phyloP scores from a whole-genome alignment of 1,140 invertebrate species.

The Dufourea novaeangliae region DNA sequence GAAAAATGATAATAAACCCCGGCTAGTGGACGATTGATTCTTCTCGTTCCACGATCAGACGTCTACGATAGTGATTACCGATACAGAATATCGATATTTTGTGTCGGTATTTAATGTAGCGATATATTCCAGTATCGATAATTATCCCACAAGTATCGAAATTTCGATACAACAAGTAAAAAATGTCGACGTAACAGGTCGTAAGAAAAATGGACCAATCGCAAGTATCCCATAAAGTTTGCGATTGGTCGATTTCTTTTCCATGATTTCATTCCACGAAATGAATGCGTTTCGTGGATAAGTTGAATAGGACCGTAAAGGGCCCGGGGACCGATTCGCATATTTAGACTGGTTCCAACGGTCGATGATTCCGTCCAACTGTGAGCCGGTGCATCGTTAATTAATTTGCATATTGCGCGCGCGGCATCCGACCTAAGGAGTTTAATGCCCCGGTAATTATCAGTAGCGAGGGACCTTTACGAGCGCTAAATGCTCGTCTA shows the following conservation, averaged over 20 bases:
- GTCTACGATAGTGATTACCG: too few species aligned
- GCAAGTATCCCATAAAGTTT: too few species aligned
- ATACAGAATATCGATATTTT: too few species aligned
- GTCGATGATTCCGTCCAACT: slow-evolving; percentile 39
- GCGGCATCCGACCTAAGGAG: slow-evolving; percentile 53
- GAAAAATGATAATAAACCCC: slow-evolving; percentile 25
- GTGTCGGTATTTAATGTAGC: too few species aligned
- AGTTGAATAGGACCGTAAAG: slow-evolving; percentile 4
- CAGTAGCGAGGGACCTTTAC: slow-evolving; percentile 64
- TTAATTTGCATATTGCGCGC: slow-evolving; percentile 64
- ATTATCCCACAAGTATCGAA: too few species aligned
- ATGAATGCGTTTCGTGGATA: not conserved
- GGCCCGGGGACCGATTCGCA: not conserved
- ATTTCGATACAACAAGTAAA: too few species aligned
- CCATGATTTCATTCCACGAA: too few species aligned
- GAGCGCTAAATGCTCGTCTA: slow-evolving; percentile 54
- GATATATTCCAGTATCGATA: too few species aligned
- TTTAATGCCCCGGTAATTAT: slow-evolving; percentile 65
- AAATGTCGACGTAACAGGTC: too few species aligned
- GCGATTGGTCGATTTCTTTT: too few species aligned
- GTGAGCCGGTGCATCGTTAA: slow-evolving; percentile 47
- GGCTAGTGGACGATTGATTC: slow-evolving; percentile 16
- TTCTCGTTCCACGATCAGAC: not conserved
- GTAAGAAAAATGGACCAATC: too few species aligned
- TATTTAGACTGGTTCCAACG: not conserved